phyloP scores from a whole-genome alignment of 2,797 vertebrate species.

The Etheostoma nigrum region DNA sequence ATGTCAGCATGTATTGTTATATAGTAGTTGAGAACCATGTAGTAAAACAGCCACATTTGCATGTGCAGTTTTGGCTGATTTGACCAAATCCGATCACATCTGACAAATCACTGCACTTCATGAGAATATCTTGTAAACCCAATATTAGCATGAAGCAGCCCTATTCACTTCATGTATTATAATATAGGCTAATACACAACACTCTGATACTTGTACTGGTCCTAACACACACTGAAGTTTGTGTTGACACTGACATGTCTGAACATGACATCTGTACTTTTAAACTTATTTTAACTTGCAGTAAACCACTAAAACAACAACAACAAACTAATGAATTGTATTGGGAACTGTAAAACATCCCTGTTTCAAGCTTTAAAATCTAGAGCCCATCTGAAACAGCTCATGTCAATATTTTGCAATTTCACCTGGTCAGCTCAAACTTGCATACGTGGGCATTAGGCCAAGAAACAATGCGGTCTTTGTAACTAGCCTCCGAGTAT shows the following conservation, averaged over 20 bases:
- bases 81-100: neutral
- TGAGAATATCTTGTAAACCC: neutral
- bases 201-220: neutral
- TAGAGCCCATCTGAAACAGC: neutral
- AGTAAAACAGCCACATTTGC: neutral
- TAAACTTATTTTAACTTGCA: neutral
- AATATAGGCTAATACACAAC: neutral
- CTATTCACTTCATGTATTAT: neutral
- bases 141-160: neutral
- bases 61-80: neutral
- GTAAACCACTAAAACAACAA: neutral
- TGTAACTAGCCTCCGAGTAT: slow-evolving; percentile 16
- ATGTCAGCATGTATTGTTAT: neutral
- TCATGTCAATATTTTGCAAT: slow-evolving; percentile 1
- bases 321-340: neutral
- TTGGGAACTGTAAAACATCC: neutral
- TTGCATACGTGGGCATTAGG: slow-evolving; percentile 3
- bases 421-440: slow-evolving; percentile 15
- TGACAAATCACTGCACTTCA: neutral
- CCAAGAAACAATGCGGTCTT: slow-evolving; percentile 26
- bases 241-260: neutral
- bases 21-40: neutral
- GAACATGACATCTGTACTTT: neutral
- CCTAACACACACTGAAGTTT: neutral
- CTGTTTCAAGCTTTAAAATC: neutral